Evolutionary conservation across 2,113 vertebrate species (phyloP), one percentile per base, ranked within the genome.

Genomic region (Rynchops niger): DNA sequence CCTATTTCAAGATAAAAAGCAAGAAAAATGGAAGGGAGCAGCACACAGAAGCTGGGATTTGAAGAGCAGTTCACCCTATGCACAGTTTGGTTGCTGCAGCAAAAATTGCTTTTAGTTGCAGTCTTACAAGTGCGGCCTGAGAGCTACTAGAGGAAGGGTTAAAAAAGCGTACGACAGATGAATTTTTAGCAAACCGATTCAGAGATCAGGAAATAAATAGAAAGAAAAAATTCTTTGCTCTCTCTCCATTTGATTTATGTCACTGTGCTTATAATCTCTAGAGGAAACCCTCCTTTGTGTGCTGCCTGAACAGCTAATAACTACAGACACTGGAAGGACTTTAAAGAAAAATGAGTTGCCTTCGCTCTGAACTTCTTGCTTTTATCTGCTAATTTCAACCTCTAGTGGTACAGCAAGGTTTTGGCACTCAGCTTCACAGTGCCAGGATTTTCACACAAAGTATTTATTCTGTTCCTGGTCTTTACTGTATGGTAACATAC

Each of bases 301-400:
- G 52, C 77, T 74, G 34, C 20, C 59, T 74, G 69, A 90, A 55
- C 63, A 67, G 80, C 94, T 66, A 40, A 19, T 79, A 74, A 59
- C 58, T 67, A 76, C 42, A 79, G 65, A 52, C 50, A 58, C 69
- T 82, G 92, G 86, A 95, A 62, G 53, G 69, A 91, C 86, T 86
- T 95, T 82, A 82, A 91, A 96, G 86, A 40, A 83, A 83, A 86
- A 78, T 1, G 25, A 34, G 27, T 40, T 93, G 69, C 90, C 72
- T 96, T 88, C 67, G 77, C 92, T 95, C 92, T 79, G 78, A 95
- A 86, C 88, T 78, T 88, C 36, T 53, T 32, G 63, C 94, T 93
- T 91, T 95, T 76, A 90, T 90, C 91, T 86, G 55, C 32, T 78
- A 12, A 43, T 74, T 88, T 83, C 82, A 92, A 25, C 52, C 72